Percentiles rank a stretch among this genome's conserved stretches.
phyloP scores from a whole-genome alignment of 92 coral and sea anemone genomes.

The Porites lobata region DNA sequence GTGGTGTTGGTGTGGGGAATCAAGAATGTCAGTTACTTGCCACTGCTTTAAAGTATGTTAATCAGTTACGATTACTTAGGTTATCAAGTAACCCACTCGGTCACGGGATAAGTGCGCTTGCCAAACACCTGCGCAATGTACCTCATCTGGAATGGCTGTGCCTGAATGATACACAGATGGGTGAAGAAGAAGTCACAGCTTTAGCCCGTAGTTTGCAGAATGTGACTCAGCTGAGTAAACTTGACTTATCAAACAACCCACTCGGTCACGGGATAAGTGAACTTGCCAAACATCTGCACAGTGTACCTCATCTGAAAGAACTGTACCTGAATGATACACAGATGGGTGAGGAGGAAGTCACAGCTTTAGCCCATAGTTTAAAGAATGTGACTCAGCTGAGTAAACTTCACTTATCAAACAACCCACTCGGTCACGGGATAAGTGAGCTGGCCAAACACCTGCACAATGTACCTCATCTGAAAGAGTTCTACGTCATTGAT shows the following conservation, averaged over 20 bases:
- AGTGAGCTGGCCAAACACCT: neutral
- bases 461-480: neutral
- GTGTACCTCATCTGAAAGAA: too few relatives aligned
- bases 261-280: too few relatives aligned
- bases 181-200: slow-evolving; percentile 28
- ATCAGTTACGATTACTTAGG: neutral
- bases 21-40: neutral
- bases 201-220: neutral
- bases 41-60: neutral
- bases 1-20: neutral
- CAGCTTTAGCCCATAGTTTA: neutral
- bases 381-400: neutral
- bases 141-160: neutral
- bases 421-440: neutral
- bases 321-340: fast-evolving
- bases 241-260: neutral
- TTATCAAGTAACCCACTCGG: neutral
- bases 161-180: neutral
- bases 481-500: neutral
- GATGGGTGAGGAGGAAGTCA: neutral
- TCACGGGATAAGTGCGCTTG: slow-evolving; percentile 8
- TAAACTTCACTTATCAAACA: neutral
- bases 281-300: too few relatives aligned
- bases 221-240: neutral
- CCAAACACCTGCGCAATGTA: neutral